phyloP scores from a whole-genome alignment of 2,888 invertebrate species.

The Cephus rjabovi region DNA sequence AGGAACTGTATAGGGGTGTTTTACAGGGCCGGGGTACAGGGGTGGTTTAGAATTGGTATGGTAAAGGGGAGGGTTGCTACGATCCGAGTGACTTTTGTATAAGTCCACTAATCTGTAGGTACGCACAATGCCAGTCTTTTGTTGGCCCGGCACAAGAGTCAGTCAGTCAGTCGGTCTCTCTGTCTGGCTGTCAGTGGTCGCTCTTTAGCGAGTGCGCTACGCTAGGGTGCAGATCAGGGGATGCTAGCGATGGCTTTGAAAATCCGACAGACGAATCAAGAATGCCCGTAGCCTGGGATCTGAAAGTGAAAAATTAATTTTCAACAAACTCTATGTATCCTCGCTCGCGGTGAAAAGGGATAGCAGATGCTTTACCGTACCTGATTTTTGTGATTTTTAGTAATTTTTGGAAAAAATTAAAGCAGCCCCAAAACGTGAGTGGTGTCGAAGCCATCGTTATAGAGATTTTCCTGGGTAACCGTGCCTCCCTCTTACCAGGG shows the following conservation, averaged over 20 bases:
- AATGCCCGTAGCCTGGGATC: background rate
- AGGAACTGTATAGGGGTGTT: background rate
- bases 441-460: constrained; percentile 33
- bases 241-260: constrained; percentile 6
- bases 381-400: background rate
- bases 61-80: constrained; percentile 19
- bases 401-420: background rate
- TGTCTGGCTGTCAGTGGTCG: constrained; percentile 17
- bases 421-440: background rate
- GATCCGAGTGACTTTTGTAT: constrained; percentile 50
- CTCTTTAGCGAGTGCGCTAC: background rate
- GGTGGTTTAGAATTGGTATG: constrained; percentile 12
- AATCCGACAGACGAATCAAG: background rate
- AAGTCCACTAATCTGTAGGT: constrained; percentile 63
- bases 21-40: constrained; percentile 9
- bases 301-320: background rate
- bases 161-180: constrained; percentile 38
- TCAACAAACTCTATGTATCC: background rate
- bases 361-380: background rate
- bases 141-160: constrained; percentile 33
- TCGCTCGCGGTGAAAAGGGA: background rate
- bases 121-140: constrained; percentile 51
- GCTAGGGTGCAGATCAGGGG: background rate
- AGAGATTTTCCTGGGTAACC: constrained; percentile 36
- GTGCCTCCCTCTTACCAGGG: constrained; percentile 41